Evolutionary conservation across 2,888 invertebrate genomes (phyloP).

Genomic region (Erynnis tages): DNA sequence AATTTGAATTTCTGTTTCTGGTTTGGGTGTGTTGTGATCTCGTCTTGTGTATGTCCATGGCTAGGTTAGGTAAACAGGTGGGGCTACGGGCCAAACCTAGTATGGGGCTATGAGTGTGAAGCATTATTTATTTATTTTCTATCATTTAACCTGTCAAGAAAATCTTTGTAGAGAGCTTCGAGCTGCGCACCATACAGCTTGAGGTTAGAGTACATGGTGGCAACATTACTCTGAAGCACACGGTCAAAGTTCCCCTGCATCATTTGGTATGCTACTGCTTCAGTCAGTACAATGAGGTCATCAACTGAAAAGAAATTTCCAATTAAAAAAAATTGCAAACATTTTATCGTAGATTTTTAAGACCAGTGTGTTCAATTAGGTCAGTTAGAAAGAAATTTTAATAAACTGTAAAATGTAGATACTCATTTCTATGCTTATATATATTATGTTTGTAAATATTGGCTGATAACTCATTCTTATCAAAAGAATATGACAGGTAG

Average conservation of each 20-base stretch:
- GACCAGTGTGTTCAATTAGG: no score
- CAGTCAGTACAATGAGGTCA: slow-evolving; percentile 90
- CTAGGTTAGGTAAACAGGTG: no score
- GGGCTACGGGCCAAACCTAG: no score
- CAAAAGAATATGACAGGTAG: slow-evolving; percentile 3
- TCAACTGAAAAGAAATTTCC: slow-evolving; percentile 85
- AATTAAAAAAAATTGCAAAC: no score
- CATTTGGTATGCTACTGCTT: slow-evolving; percentile 89
- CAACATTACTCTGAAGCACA: slow-evolving; percentile 86
- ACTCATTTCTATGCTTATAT: no score
- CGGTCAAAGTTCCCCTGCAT: slow-evolving; percentile 88
- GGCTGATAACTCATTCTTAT: slow-evolving; percentile 9
- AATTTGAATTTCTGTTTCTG: no score
- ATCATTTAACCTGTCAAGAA: slow-evolving; percentile 84
- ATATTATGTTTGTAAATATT: slow-evolving; percentile 12
- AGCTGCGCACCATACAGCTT: slow-evolving; percentile 91
- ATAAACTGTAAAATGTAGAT: no score
- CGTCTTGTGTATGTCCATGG: no score
- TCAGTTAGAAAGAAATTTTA: no score
- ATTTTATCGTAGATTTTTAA: no score
- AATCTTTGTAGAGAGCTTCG: slow-evolving; percentile 91
- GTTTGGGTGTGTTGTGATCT: no score
- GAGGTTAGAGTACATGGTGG: slow-evolving; percentile 89
- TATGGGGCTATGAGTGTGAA: not conserved
- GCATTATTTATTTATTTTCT: not conserved